Evolutionary conservation across 1,140 invertebrate genomes (phyloP), one percentile per base, ranked within the genome.

Genomic region (Zaprionus capensis): DNA sequence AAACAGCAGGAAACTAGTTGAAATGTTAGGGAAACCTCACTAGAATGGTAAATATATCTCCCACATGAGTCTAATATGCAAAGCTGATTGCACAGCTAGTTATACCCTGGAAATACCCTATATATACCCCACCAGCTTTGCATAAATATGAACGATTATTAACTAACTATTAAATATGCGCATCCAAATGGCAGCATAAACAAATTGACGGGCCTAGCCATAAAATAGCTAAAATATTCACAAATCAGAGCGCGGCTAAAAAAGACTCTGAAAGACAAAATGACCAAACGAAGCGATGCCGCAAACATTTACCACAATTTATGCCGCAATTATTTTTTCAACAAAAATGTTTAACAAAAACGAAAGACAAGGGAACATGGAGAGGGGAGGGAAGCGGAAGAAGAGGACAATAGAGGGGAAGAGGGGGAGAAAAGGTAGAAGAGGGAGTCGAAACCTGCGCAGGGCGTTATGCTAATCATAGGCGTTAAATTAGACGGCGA

Each of bases 241-340:
- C 20, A n/a, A 51, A 51, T 51, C 58, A 67, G 28, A 57, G 11
- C 20, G 15, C 34, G 51, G 41, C 36, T 15, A 64, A 44, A 34
- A 67, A 46, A 36, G 2, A 46, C n/a, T 7, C n/a, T 17, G 7
- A 46, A 46, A 46, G 41, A 46, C n/a, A 46, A 68, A 68, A 31
- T 34, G 24, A 59, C 63, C 68, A 67, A 81, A 67, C 53, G 55
- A 67, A 81, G 46, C 68, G 28, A 67, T 28, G 67, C 74, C 80
- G 59, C 81, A 73, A 87, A 83, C 71, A 76, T 81, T 83, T 71
- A 82, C 62, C 84, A 61, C 78, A 90, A 81, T 88, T 82, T 76
- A 71, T 88, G 85, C 82, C 78, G 24, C 66, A 78, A 74, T 80
- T 66, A 74, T 78, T 80, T 44, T 72, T 79, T 79, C 56, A 71